Evolutionary conservation across 2,113 vertebrate genomes (phyloP).

Genomic region (Gavia stellata): DNA sequence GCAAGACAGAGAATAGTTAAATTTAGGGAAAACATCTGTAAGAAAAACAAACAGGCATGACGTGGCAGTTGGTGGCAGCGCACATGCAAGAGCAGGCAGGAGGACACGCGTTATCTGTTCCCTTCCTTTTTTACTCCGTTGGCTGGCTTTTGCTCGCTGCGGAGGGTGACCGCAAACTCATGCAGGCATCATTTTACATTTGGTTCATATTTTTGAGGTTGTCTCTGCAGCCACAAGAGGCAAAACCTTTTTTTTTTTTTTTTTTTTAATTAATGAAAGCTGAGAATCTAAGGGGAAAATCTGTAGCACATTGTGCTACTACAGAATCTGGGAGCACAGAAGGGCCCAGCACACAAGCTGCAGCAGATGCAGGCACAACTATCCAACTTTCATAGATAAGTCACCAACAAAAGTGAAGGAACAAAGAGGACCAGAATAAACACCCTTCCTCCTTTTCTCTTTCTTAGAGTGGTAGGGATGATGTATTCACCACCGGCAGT

Average conservation of each 20-base stretch:
- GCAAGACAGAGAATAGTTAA: background rate
- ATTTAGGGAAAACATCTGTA: background rate
- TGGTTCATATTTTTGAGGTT: slow-evolving; percentile 40
- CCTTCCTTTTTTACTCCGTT: background rate
- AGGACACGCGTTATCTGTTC: background rate
- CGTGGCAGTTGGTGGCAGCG: background rate
- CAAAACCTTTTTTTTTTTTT: background rate
- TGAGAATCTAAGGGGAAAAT: background rate
- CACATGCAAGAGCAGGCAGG: background rate
- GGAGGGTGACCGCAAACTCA: background rate
- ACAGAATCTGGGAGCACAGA: background rate
- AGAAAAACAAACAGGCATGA: background rate
- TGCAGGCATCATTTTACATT: slow-evolving; percentile 2
- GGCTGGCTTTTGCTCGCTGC: background rate
- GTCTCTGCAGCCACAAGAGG: background rate
- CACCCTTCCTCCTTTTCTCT: background rate
- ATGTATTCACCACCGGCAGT: background rate
- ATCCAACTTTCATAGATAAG: background rate
- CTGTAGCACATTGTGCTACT: background rate
- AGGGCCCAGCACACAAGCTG: background rate
- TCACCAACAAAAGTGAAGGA: background rate
- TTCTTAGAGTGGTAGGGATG: background rate
- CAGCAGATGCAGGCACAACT: background rate
- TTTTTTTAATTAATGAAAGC: background rate
- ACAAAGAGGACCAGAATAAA: background rate